These are phyloP conservation scores for Stichodactyla mertensii DNA, from an alignment of 64 coral and sea anemone genomes.

Conservation along the genomic window DNA sequence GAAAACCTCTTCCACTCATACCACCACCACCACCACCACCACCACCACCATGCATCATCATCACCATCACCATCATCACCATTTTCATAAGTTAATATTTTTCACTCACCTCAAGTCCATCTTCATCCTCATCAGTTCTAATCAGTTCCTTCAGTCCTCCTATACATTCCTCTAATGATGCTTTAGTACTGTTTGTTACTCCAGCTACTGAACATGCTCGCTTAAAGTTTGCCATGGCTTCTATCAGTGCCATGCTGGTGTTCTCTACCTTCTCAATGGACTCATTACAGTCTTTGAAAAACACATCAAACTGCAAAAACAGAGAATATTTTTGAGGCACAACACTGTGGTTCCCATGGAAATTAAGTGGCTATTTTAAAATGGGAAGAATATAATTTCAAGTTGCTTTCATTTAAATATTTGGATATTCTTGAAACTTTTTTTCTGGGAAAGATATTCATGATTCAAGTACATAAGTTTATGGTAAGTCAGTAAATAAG, in stretches of 20 bases:
- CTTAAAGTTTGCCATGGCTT: slow-evolving; percentile 75
- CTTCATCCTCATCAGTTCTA: slow-evolving; percentile 85
- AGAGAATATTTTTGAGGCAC: background rate
- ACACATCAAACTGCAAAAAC: slow-evolving; percentile 80
- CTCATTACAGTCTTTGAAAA: slow-evolving; percentile 77
- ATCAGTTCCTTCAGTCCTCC: slow-evolving; percentile 89
- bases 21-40: too few species aligned
- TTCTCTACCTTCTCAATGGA: slow-evolving; percentile 72
- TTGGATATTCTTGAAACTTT: too few species aligned
- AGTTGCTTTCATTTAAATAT: too few species aligned
- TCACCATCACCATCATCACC: background rate
- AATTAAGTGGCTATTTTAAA: background rate
- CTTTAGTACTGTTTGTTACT: slow-evolving; percentile 60
- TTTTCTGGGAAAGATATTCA: too few species aligned
- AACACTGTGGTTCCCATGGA: background rate
- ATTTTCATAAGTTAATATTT: background rate
- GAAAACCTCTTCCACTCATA: too few species aligned
- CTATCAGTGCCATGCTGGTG: slow-evolving; percentile 41
- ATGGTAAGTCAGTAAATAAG: too few species aligned
- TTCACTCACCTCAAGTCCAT: slow-evolving; percentile 61
- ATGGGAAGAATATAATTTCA: too few species aligned
- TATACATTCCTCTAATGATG: slow-evolving; percentile 85
- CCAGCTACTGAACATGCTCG: slow-evolving; percentile 74
- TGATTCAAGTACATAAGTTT: too few species aligned
- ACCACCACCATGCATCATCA: too few species aligned